phyloP scores from a whole-genome alignment of 1,140 invertebrate species.

The Neodiprion virginianus region DNA sequence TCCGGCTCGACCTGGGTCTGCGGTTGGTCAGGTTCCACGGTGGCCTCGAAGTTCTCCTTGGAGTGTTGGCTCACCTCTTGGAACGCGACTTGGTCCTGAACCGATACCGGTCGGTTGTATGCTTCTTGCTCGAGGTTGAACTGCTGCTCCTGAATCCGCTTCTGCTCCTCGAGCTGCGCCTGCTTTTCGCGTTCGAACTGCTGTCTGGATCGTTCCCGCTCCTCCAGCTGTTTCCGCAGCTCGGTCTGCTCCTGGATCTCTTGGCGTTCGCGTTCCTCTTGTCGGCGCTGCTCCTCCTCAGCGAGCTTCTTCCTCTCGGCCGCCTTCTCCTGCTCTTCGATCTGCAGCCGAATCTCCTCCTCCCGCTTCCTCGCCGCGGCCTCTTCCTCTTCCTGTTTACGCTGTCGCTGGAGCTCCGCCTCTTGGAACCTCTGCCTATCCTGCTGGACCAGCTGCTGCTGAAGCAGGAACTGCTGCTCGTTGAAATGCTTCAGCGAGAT shows the following conservation, averaged over 20 bases:
- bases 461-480: slow-evolving; percentile 54
- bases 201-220: neutral
- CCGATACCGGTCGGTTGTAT: neutral
- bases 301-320: slow-evolving; percentile 8
- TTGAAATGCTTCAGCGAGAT: slow-evolving; percentile 57
- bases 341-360: slow-evolving; percentile 38
- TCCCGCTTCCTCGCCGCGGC: slow-evolving; percentile 36
- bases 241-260: slow-evolving; percentile 15
- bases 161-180: neutral
- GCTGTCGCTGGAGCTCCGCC: slow-evolving; percentile 46
- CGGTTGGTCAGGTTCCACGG: neutral
- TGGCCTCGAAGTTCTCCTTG: slow-evolving; percentile 12
- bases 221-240: neutral
- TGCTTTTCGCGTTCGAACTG: neutral
- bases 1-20: slow-evolving; percentile 28
- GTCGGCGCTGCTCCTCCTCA: neutral
- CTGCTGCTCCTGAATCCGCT: neutral
- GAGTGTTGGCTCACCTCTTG: slow-evolving; percentile 31
- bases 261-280: slow-evolving; percentile 12
- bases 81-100: slow-evolving; percentile 8
- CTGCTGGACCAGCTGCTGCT: slow-evolving; percentile 52
- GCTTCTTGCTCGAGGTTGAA: neutral
- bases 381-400: slow-evolving; percentile 46
- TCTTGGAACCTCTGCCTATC: slow-evolving; percentile 49
- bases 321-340: slow-evolving; percentile 42